Evolutionary conservation across 2,113 vertebrate species (phyloP), one percentile per base, ranked within the genome.

Genomic region (Trogon surrucura): DNA sequence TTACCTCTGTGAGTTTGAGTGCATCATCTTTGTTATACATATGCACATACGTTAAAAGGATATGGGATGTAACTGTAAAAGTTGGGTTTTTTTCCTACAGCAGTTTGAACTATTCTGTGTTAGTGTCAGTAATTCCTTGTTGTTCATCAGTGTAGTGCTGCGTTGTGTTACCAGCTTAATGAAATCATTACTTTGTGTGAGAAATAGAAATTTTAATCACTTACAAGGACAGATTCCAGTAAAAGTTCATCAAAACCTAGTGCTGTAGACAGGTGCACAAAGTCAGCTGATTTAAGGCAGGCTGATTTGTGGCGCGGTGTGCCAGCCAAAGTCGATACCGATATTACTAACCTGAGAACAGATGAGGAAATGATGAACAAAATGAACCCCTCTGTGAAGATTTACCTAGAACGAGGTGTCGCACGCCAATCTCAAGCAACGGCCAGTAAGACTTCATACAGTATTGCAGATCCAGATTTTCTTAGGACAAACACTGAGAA

Each of bases 101-200:
- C 18, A 47, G 11, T 88, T 89, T 48, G 29, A 89, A 53, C 34
- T 65, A 8, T 87, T 65, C 25, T 53, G 56, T 67, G 54, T 70
- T 80, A 36, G 18, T 80, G 47, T 82, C 22, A 65, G 44, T 81
- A 36, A 73, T 70, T 84, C n/a, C 41, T 88, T 50, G 27, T 45
- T 88, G n/a, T 80, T 80, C 54, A 83, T 64, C 26, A 77, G 12
- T 27, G 41, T 53, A 92, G 54, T 61, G 41, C 54, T 70, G 70
- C 66, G 27, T 60, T 80, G 50, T 91, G 44, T 16, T 85, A 69
- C 41, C 45, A 67, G n/a, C 57, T 65, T 73, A 86, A 93, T 93
- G 48, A 81, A 84, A 70, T 73, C 16, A 47, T 72, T 80, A 30
- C 56, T 61, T 81, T 66, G 54, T n/a, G 26, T 79, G 53, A 80